Evolutionary conservation across 2,888 invertebrate genomes (phyloP), one percentile per base, ranked within the genome.

Genomic region (Dynastes hyllus): DNA sequence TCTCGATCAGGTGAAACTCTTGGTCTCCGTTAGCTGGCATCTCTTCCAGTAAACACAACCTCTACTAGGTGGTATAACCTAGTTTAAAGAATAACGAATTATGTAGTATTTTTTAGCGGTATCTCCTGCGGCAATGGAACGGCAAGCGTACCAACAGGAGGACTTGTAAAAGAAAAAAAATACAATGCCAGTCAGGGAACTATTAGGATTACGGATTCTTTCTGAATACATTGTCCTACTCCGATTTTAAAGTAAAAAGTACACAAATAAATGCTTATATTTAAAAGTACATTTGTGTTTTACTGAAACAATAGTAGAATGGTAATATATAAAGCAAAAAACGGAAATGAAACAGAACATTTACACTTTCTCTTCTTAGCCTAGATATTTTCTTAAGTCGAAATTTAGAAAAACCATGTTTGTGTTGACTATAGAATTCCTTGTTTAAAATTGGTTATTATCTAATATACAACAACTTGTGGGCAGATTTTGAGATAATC

Each of bases 241-340:
- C 8, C 29, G 51, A 40, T 6, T 11, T 27, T 53, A 27, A 50
- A 32, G 32, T 37, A 67, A 69, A 69, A 51, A 27, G 63, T 69
- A 27, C 40, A 63, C 61, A 37, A 75, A 75, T 75, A 58, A 73
- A 58, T 40, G 9, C 22, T 73, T 73, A 40, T 61, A 29, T 22
- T 22, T 69, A 22, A 69, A 63, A 51, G 22, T 58, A 75, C 40
- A 27, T 71, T 76, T 76, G 76, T 80, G 78, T 80, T 81, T 80
- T 58, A 63, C 76, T 78, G 16, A 79, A 75, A 67, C 37, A 81
- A 80, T 78, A 76, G 80, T 78, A 45, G 80, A 73, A 79, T 58
- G 50, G 11, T 45, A 27, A 27, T 61, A 37, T 37, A 5, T 37
- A 37, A 5, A 37, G 32, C 32, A 37, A 53, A 40, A 37, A 58